Conservation (phyloP, 2,797 vertebrate genomes). For the Eulemur mongoz region DNA sequence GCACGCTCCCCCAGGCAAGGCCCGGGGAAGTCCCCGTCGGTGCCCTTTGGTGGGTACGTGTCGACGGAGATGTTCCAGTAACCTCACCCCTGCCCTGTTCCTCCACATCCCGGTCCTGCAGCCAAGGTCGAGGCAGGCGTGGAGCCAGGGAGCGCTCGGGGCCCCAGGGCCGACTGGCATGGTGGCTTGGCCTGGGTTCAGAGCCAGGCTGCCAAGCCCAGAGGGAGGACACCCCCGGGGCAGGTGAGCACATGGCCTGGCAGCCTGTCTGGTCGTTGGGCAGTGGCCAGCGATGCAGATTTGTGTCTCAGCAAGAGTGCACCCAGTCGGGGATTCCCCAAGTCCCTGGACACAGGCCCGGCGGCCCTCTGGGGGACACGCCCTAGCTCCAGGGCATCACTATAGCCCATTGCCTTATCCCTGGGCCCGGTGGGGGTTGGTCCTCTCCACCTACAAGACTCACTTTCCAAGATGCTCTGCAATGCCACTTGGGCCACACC, state of each 20-base stretch:
- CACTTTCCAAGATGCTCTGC: background rate
- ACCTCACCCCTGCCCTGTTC: background rate
- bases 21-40: rapidly evolving
- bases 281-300: background rate
- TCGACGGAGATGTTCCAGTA: background rate
- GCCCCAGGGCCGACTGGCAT: rapidly evolving
- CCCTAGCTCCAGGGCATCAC: background rate
- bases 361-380: rapidly evolving
- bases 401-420: rapidly evolving
- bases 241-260: background rate
- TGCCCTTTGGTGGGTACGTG: background rate
- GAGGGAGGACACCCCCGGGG: background rate
- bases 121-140: background rate
- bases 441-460: background rate
- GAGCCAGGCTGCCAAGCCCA: background rate
- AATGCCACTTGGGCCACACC: background rate
- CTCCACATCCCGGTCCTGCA: background rate
- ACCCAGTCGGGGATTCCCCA: background rate
- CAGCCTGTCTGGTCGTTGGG: background rate
- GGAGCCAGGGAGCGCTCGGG: background rate
- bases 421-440: rapidly evolving
- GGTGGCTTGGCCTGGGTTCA: background rate
- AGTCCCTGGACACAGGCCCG: background rate
- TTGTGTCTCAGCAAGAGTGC: background rate
- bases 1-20: rapidly evolving